These are phyloP conservation scores for Noctua comes DNA, from an alignment of 2,888 invertebrate genomes.

Conservation along the genomic window DNA sequence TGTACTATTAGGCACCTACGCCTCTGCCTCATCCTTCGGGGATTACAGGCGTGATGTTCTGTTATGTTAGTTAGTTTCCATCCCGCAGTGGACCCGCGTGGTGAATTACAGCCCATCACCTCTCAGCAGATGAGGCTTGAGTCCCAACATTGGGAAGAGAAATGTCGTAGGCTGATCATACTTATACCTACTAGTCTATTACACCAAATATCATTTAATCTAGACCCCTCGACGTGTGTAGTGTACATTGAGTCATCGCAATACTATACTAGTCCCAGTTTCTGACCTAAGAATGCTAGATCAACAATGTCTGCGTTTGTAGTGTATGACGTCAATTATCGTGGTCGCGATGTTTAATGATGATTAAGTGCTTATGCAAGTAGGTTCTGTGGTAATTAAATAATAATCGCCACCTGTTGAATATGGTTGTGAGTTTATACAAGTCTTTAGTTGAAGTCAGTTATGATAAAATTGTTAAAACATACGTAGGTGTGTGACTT, in stretches of 20 bases:
- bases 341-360: neutral
- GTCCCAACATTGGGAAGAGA: too few relatives aligned
- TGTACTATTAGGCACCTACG: too few relatives aligned
- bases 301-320: constrained; percentile 2
- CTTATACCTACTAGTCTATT: neutral
- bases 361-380: constrained; percentile 12
- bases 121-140: too few relatives aligned
- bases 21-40: too few relatives aligned
- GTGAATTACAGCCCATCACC: too few relatives aligned
- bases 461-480: neutral
- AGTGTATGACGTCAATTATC: neutral
- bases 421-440: neutral
- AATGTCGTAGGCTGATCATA: neutral
- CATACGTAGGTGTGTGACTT: neutral
- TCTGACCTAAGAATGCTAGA: neutral
- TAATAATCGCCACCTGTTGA: neutral
- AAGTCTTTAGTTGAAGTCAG: neutral
- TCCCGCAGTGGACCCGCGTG: too few relatives aligned
- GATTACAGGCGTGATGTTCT: neutral
- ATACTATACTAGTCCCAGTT: neutral
- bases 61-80: neutral
- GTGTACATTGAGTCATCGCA: constrained; percentile 15
- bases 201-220: neutral
- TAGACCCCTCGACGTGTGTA: neutral
- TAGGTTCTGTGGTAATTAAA: neutral